Percentiles rank a stretch among this genome's conserved stretches.
Conservation (phyloP, 2,797 vertebrate species). For the Holocentrus rufus region DNA sequence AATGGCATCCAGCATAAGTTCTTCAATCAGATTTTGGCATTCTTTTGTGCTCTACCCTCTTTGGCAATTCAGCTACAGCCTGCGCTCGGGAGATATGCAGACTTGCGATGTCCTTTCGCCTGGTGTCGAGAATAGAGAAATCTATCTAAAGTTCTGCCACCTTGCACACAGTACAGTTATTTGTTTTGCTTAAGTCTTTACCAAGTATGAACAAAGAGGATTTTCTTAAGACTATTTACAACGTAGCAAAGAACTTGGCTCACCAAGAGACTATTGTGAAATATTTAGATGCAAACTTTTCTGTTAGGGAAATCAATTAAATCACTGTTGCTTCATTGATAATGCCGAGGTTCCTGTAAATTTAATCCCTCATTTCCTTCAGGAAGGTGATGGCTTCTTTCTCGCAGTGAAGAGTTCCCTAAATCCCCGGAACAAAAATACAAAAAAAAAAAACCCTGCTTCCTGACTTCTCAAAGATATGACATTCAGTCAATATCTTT, state of each 20-base stretch:
- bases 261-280: not conserved
- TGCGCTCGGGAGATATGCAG: slow-evolving; percentile 60
- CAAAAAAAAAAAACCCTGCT: slow-evolving; percentile 16
- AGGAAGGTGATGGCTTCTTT: slow-evolving; percentile 37
- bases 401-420: not conserved
- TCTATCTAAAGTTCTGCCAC: slow-evolving; percentile 38
- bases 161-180: slow-evolving; percentile 20
- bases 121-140: slow-evolving; percentile 32
- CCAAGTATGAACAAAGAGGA: slow-evolving; percentile 20
- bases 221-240: slow-evolving; percentile 41
- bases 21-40: slow-evolving; percentile 43
- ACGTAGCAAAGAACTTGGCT: not conserved
- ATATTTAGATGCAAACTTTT: slow-evolving; percentile 23
- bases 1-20: slow-evolving; percentile 44
- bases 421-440: slow-evolving; percentile 27
- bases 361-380: slow-evolving; percentile 33
- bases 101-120: slow-evolving; percentile 17
- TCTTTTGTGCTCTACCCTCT: slow-evolving; percentile 21
- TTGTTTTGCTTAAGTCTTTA: slow-evolving; percentile 19
- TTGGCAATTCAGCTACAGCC: slow-evolving; percentile 50
- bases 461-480: slow-evolving; percentile 36
- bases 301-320: slow-evolving; percentile 31
- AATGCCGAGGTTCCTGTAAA: slow-evolving; percentile 4
- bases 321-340: not conserved
- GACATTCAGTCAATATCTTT: slow-evolving; percentile 32